These are phyloP conservation scores for Atopsyche davidsoni DNA, from an alignment of 1,140 invertebrate genomes.

Conservation along the genomic window DNA sequence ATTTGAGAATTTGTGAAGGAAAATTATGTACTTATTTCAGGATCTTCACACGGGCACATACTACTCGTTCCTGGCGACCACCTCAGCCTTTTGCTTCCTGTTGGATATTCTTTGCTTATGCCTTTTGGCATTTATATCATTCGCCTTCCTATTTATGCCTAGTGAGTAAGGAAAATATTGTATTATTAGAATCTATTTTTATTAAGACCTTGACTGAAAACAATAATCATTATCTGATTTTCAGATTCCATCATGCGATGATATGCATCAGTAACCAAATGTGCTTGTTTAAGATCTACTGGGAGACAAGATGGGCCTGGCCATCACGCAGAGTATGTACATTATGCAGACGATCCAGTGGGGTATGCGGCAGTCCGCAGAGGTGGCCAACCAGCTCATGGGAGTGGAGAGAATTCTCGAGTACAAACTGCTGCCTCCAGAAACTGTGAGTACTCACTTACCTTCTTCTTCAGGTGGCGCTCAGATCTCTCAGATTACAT, in stretches of 20 bases:
- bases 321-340: constrained; percentile 70
- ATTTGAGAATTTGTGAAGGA: too few species aligned
- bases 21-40: too few species aligned
- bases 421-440: neutral
- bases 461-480: neutral
- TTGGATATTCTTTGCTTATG: too few species aligned
- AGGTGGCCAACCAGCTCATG: constrained; percentile 80
- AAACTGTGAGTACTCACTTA: neutral
- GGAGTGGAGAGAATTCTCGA: constrained; percentile 72
- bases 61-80: too few species aligned
- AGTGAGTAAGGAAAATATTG: neutral
- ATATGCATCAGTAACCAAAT: neutral
- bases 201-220: neutral
- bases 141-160: too few species aligned
- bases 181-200: neutral
- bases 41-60: too few species aligned
- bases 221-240: neutral
- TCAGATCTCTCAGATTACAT: too few species aligned
- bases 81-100: too few species aligned
- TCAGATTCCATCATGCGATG: neutral
- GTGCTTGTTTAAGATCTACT: constrained; percentile 39
- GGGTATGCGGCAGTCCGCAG: constrained; percentile 80
- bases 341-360: constrained; percentile 77
- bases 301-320: constrained; percentile 69
- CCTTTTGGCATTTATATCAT: too few species aligned